Evolutionary conservation across 2,797 vertebrate species (phyloP).

Genomic region (Pteropus rufus): DNA sequence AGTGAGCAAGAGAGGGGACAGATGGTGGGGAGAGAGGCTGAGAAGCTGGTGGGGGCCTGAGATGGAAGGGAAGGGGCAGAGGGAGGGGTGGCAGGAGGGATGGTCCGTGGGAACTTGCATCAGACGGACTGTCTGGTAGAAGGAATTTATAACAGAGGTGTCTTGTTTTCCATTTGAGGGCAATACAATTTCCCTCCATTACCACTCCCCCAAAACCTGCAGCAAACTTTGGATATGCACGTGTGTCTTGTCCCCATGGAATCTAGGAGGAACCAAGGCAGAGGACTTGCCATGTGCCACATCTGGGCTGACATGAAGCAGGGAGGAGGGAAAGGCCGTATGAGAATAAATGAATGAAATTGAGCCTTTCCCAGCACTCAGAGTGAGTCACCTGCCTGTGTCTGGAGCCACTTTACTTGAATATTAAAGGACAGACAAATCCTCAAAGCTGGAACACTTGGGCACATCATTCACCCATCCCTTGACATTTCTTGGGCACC

Average conservation of each 20-base stretch:
- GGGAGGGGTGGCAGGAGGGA: not conserved
- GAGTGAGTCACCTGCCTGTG: not conserved
- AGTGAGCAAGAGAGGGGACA: rapidly evolving
- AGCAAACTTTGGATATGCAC: rapidly evolving
- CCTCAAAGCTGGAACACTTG: not conserved
- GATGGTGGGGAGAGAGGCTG: rapidly evolving
- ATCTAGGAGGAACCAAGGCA: not conserved
- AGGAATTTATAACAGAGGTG: not conserved
- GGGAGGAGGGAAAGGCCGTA: not conserved
- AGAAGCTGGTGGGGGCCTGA: not conserved
- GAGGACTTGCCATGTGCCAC: rapidly evolving
- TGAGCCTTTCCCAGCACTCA: not conserved
- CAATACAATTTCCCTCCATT: rapidly evolving
- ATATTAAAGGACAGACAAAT: not conserved
- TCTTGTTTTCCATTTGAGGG: not conserved
- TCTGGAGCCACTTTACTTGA: not conserved
- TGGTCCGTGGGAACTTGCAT: rapidly evolving
- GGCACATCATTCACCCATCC: not conserved
- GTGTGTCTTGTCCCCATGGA: rapidly evolving
- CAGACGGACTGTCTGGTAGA: rapidly evolving
- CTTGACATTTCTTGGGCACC: not conserved
- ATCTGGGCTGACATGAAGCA: not conserved
- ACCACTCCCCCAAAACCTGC: not conserved
- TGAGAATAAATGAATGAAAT: rapidly evolving
- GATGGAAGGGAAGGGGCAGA: rapidly evolving